These are phyloP conservation scores for Nematopogon swammerdamellus DNA, from an alignment of 2,888 invertebrate species.

Conservation along the genomic window DNA sequence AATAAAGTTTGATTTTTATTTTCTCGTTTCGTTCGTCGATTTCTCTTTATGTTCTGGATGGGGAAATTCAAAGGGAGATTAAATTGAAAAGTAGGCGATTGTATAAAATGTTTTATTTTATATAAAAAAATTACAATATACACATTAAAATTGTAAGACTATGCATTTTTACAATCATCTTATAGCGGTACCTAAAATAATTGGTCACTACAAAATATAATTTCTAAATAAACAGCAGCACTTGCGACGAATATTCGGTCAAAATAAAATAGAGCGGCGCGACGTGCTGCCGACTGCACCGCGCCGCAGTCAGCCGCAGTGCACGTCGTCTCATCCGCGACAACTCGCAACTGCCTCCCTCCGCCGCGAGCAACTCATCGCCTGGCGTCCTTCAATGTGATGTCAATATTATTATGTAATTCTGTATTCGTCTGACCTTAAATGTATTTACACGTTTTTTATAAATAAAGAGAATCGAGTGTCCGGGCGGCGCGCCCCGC, in stretches of 20 bases:
- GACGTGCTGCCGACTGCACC: too few species aligned
- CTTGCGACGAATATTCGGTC: neutral
- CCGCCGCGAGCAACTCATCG: too few species aligned
- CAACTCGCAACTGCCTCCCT: too few species aligned
- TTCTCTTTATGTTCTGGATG: too few species aligned
- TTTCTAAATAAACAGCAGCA: neutral
- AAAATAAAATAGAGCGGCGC: neutral
- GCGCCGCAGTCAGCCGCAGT: too few species aligned
- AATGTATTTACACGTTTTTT: too few species aligned
- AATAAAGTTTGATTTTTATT: neutral
- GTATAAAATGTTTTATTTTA: conserved; percentile 55
- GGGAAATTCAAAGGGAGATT: conserved; percentile 5
- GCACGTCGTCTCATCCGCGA: too few species aligned
- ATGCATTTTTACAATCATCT: conserved; percentile 42
- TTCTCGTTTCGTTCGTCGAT: neutral
- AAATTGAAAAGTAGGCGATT: conserved; percentile 28
- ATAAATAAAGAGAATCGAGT: too few species aligned
- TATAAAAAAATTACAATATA: conserved; percentile 37
- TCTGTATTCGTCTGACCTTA: too few species aligned
- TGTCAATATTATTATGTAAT: too few species aligned
- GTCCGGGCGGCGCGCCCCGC: too few species aligned
- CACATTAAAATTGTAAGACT: conserved; percentile 45
- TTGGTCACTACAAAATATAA: conserved; percentile 53
- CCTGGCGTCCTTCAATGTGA: too few species aligned
- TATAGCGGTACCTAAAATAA: conserved; percentile 42